Conservation (phyloP, 1,140 invertebrate genomes). For the Brevipalpus yothersi region DNA sequence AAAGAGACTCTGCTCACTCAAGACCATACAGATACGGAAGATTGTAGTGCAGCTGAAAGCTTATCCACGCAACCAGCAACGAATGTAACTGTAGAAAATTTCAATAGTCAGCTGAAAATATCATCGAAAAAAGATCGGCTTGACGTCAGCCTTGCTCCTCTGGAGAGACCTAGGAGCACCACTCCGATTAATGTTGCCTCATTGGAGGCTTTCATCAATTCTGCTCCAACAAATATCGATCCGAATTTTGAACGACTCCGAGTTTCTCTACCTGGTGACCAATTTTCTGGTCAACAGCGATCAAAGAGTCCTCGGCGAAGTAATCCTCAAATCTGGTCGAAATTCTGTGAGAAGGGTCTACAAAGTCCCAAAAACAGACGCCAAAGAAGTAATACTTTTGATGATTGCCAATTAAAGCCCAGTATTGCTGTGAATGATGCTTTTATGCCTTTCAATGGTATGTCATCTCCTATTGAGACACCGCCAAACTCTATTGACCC, state of each 20-base stretch:
- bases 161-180: conserved; percentile 58
- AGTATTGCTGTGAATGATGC: neutral
- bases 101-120: too few relatives aligned
- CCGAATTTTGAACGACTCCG: conserved; percentile 14
- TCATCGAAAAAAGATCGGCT: conserved; percentile 36
- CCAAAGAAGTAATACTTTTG: conserved; percentile 3
- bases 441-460: conserved; percentile 1
- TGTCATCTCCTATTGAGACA: neutral
- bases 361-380: conserved; percentile 19
- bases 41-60: neutral
- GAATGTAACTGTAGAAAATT: too few relatives aligned
- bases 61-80: too few relatives aligned
- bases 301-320: conserved; percentile 17
- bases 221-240: conserved; percentile 12
- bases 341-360: conserved; percentile 33
- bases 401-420: neutral
- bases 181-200: conserved; percentile 49
- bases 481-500: conserved; percentile 10
- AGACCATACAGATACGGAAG: neutral
- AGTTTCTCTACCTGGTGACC: conserved; percentile 14
- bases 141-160: conserved; percentile 47
- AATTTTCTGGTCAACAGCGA: conserved; percentile 9
- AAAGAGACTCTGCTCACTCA: too few relatives aligned
- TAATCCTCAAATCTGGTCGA: conserved; percentile 29
- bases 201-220: conserved; percentile 39